These are phyloP conservation scores for Gouania willdenowi DNA, from an alignment of 2,797 vertebrate genomes.

Conservation along the genomic window DNA sequence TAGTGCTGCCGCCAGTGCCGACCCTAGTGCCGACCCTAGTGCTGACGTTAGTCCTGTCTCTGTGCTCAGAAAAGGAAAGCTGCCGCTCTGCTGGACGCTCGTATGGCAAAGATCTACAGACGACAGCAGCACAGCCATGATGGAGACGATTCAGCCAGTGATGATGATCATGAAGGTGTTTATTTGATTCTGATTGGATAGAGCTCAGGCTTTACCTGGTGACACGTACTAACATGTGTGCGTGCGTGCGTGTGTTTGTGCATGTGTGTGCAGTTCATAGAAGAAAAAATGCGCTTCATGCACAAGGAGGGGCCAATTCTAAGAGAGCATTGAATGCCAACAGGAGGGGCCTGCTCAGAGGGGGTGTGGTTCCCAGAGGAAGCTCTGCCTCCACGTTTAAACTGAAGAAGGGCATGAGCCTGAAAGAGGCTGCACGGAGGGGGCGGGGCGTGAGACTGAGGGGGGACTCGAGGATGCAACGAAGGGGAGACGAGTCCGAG, in stretches of 20 bases:
- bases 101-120: slow-evolving; percentile 75
- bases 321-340: slow-evolving; percentile 52
- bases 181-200: no score
- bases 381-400: slow-evolving; percentile 55
- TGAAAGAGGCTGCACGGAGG: slow-evolving; percentile 42
- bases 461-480: slow-evolving; percentile 73
- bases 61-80: slow-evolving; percentile 71
- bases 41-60: no score
- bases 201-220: no score
- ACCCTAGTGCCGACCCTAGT: no score
- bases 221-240: no score
- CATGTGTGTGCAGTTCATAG: slow-evolving; percentile 38
- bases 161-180: slow-evolving; percentile 63
- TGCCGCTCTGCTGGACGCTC: slow-evolving; percentile 68
- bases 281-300: slow-evolving; percentile 63
- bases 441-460: slow-evolving; percentile 60
- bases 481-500: slow-evolving; percentile 72
- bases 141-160: slow-evolving; percentile 70
- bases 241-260: no score
- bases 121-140: slow-evolving; percentile 71
- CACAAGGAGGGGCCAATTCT: slow-evolving; percentile 60
- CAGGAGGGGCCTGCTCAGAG: slow-evolving; percentile 68
- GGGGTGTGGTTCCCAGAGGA: slow-evolving; percentile 54
- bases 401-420: slow-evolving; percentile 58
- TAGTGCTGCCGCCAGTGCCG: no score